Conservation (phyloP, 1,140 invertebrate species). For the Drosophila watanabei region DNA sequence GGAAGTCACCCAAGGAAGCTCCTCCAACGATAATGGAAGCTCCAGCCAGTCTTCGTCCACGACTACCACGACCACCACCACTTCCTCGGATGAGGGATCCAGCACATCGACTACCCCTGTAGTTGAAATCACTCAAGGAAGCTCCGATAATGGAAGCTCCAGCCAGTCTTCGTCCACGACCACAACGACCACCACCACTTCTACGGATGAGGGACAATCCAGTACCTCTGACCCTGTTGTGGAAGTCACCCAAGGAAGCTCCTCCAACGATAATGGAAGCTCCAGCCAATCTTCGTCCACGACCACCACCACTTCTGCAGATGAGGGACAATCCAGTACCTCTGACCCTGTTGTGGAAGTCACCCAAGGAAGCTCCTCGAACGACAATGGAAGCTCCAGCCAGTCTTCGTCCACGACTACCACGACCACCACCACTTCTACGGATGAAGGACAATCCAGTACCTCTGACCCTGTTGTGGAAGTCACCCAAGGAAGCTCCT, state of each 20-base stretch:
- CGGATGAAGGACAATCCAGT: not conserved
- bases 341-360: not conserved
- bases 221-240: not conserved
- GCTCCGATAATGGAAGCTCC: not conserved
- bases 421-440: not conserved
- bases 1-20: not conserved
- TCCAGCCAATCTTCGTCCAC: slow-evolving; percentile 9
- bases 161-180: slow-evolving; percentile 15
- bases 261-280: not conserved
- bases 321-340: not conserved
- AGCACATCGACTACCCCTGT: not conserved
- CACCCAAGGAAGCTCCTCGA: not conserved
- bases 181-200: slow-evolving; percentile 1
- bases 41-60: slow-evolving; percentile 11
- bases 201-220: not conserved
- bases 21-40: not conserved
- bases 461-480: not conserved
- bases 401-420: slow-evolving; percentile 20
- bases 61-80: slow-evolving; percentile 6
- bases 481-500: not conserved
- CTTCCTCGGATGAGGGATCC: not conserved
- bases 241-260: not conserved
- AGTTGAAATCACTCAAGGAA: not conserved
- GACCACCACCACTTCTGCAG: slow-evolving; percentile 4
- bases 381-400: not conserved